phyloP scores from a whole-genome alignment of 2,113 vertebrate genomes.

The Plestiodon gilberti region DNA sequence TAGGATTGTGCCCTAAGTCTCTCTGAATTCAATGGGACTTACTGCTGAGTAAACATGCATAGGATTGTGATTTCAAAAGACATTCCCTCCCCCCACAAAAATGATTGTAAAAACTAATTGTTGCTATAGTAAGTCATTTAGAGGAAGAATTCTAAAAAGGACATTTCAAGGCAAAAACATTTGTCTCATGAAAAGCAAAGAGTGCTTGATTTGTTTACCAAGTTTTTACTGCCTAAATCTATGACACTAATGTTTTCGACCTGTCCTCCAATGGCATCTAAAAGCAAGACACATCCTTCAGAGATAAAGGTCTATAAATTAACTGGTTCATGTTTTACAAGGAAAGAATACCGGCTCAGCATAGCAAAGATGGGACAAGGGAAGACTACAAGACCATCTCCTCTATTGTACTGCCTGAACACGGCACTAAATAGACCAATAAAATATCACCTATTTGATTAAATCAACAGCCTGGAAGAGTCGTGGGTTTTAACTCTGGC shows the following conservation, averaged over 20 bases:
- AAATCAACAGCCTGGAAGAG: conserved; percentile 21
- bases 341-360: not conserved
- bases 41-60: too few species aligned
- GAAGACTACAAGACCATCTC: not conserved
- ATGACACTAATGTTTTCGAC: not conserved
- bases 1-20: too few species aligned
- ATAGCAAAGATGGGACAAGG: not conserved
- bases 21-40: too few species aligned
- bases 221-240: not conserved
- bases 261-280: conserved; percentile 3
- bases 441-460: conserved; percentile 10
- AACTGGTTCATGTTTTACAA: conserved; percentile 23
- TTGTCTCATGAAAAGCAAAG: not conserved
- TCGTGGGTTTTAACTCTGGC: not conserved
- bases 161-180: not conserved
- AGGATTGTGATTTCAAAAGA: too few species aligned
- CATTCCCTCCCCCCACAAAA: too few species aligned
- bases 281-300: conserved; percentile 8
- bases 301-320: conserved; percentile 12
- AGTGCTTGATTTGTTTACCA: conserved; percentile 9
- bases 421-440: conserved; percentile 1
- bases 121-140: too few species aligned
- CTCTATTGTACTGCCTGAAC: not conserved
- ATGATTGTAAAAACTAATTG: not conserved
- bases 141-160: not conserved